Percentiles rank a stretch among this genome's conserved stretches.
phyloP scores from a whole-genome alignment of 2,113 vertebrate genomes.

The Charadrius vociferus region DNA sequence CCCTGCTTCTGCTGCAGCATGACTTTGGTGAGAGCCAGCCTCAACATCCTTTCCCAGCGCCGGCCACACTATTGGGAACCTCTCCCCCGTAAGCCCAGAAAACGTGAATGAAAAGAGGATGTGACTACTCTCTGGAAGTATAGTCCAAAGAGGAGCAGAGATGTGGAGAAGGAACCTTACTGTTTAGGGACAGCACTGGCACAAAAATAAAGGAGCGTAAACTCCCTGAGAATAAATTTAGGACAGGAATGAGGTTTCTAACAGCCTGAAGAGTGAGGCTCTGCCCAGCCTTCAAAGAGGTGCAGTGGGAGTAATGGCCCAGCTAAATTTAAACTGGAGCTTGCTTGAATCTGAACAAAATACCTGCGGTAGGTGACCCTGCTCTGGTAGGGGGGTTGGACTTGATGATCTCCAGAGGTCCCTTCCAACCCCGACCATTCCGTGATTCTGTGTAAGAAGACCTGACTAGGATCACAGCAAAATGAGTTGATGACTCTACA shows the following conservation, averaged over 20 bases:
- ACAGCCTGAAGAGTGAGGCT: not conserved
- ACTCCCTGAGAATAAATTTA: not conserved
- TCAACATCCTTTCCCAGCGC: not conserved
- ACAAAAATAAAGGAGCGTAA: not conserved
- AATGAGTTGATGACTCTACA: not conserved
- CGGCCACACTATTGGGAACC: not conserved
- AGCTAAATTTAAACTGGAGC: not conserved
- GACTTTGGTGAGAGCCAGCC: not conserved
- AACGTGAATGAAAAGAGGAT: accelerated
- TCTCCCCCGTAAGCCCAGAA: not conserved
- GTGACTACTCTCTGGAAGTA: not conserved
- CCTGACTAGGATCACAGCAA: not conserved
- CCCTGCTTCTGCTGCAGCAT: not conserved
- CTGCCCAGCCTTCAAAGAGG: not conserved
- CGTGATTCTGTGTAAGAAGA: not conserved
- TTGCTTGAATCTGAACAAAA: not conserved
- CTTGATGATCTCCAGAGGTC: too few species aligned
- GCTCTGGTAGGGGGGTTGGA: too few species aligned
- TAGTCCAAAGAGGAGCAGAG: not conserved
- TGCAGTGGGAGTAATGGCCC: not conserved
- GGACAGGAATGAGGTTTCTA: not conserved
- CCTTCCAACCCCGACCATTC: too few species aligned
- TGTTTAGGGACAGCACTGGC: not conserved
- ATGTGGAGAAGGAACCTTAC: not conserved
- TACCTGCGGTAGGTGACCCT: too few species aligned